These are phyloP conservation scores for Syrista parreyssii DNA, from an alignment of 2,888 invertebrate genomes.

Conservation along the genomic window DNA sequence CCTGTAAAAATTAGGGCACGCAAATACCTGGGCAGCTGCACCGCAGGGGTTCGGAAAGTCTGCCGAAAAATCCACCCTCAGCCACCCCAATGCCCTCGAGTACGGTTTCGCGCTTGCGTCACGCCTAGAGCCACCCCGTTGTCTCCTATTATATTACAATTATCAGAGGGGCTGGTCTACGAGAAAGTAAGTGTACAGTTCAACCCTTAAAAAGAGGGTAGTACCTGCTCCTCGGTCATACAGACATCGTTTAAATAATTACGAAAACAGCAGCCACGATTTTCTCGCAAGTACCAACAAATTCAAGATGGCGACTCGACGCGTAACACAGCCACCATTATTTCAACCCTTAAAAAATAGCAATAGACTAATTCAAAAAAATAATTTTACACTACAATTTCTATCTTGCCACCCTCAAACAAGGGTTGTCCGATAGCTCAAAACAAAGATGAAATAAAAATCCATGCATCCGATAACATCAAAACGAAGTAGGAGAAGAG, in stretches of 20 bases:
- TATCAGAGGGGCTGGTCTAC: slow-evolving; percentile 24
- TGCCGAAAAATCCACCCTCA: slow-evolving; percentile 17
- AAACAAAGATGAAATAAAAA: not conserved
- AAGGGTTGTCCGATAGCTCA: not conserved
- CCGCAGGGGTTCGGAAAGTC: slow-evolving; percentile 32
- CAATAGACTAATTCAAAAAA: no score
- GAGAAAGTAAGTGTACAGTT: slow-evolving; percentile 10
- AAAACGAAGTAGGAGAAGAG: not conserved
- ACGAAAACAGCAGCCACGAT: not conserved
- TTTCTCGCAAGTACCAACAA: not conserved
- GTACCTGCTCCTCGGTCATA: not conserved
- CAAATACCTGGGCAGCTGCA: slow-evolving; percentile 58
- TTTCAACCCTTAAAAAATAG: no score
- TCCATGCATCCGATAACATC: not conserved
- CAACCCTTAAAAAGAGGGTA: slow-evolving; percentile 4
- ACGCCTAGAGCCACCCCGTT: slow-evolving; percentile 27
- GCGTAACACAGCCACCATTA: no score
- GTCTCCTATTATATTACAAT: slow-evolving; percentile 47
- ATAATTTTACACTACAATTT: not conserved
- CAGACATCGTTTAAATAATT: not conserved
- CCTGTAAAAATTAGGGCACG: slow-evolving; percentile 36
- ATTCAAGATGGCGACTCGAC: not conserved
- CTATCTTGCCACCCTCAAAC: not conserved
- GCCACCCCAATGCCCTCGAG: slow-evolving; percentile 21
- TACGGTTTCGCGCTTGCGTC: slow-evolving; percentile 43